Conservation (phyloP, 1,140 invertebrate species). For the Vanessa atalanta region DNA sequence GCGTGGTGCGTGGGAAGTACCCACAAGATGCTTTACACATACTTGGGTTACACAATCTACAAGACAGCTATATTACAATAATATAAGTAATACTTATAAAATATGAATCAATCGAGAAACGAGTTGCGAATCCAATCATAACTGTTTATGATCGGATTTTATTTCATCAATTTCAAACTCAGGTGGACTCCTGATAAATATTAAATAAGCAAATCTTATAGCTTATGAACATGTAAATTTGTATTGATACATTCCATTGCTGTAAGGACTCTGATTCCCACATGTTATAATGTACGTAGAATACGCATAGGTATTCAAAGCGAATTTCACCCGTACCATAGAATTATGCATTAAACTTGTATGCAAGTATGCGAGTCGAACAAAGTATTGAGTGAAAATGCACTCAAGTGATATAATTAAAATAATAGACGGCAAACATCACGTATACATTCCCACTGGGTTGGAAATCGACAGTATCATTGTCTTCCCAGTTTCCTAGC, state of each 20-base stretch:
- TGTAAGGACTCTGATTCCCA: constrained; percentile 53
- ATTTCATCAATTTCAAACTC: constrained; percentile 27
- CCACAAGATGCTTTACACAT: constrained; percentile 68
- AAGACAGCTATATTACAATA: constrained; percentile 60
- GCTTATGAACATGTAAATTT: constrained; percentile 50
- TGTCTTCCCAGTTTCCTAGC: constrained; percentile 62
- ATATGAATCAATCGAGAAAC: constrained; percentile 31
- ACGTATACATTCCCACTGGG: constrained; percentile 65
- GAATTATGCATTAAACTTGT: constrained; percentile 64
- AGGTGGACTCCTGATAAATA: constrained; percentile 35
- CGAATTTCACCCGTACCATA: constrained; percentile 67
- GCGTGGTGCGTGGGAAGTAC: constrained; percentile 71
- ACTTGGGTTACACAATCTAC: constrained; percentile 74
- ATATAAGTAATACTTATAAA: constrained; percentile 48
- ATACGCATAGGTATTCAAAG: constrained; percentile 44
- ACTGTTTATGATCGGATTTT: neutral
- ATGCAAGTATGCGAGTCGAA: constrained; percentile 53
- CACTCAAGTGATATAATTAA: constrained; percentile 70
- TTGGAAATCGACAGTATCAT: constrained; percentile 66
- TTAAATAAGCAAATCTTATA: constrained; percentile 50
- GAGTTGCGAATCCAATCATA: constrained; percentile 28
- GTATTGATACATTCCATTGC: constrained; percentile 57
- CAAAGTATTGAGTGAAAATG: constrained; percentile 68
- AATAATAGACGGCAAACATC: constrained; percentile 61
- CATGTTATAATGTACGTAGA: constrained; percentile 49